These are phyloP conservation scores for Tympanoctomys barrerae DNA, from an alignment of 2,797 vertebrate genomes.

Conservation along the genomic window DNA sequence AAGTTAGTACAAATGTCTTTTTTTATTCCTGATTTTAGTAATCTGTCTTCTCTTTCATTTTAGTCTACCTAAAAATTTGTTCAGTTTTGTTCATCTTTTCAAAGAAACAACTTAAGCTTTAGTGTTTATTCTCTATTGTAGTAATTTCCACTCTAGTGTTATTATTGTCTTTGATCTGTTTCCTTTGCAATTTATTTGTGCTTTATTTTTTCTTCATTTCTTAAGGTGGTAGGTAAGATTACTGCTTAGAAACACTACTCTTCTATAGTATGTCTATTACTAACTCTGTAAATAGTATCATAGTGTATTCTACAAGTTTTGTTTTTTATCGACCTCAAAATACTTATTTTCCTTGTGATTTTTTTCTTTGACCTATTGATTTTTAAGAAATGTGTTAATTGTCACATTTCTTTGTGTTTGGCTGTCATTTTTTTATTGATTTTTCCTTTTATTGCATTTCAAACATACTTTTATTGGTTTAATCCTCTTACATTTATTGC, in stretches of 20 bases:
- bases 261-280: not conserved
- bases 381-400: not conserved
- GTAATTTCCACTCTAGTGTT: not conserved
- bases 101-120: not conserved
- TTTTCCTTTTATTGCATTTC: not conserved
- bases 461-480: not conserved
- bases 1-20: not conserved
- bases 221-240: not conserved
- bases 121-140: not conserved
- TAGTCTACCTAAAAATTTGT: not conserved
- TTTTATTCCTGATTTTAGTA: no score
- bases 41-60: not conserved
- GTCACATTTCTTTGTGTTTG: not conserved
- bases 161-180: not conserved
- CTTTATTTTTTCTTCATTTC: not conserved
- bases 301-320: not conserved
- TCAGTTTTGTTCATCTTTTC: not conserved
- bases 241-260: not conserved
- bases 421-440: not conserved
- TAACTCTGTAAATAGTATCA: not conserved
- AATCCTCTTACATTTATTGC: not conserved
- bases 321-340: not conserved
- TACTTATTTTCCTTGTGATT: not conserved
- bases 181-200: not conserved
- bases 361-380: not conserved